Conservation (phyloP, 2,113 vertebrate species). For the Chitala chitala region DNA sequence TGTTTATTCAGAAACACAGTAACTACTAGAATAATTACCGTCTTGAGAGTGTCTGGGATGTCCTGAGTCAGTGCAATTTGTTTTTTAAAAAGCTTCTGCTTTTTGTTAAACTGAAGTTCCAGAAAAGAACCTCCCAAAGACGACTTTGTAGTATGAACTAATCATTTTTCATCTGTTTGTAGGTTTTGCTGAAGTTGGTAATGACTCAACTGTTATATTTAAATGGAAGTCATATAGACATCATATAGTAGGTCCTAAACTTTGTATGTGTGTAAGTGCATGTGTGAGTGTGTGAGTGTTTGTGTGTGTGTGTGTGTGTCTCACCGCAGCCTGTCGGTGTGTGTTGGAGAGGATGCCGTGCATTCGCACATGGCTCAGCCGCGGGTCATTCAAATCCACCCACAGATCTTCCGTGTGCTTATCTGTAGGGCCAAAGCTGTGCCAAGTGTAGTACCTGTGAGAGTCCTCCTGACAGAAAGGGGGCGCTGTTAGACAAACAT, state of each 20-base stretch:
- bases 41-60: no score
- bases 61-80: neutral
- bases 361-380: conserved; percentile 68
- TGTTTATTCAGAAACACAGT: no score
- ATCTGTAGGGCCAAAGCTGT: conserved; percentile 63
- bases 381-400: conserved; percentile 69
- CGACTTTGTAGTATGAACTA: neutral
- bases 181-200: neutral
- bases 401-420: conserved; percentile 62
- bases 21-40: no score
- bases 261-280: neutral
- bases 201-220: neutral
- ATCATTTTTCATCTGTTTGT: conserved; percentile 5
- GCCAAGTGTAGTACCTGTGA: conserved; percentile 78
- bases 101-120: conserved; percentile 1
- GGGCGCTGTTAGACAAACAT: neutral
- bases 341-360: conserved; percentile 82
- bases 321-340: conserved; percentile 85
- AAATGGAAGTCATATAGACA: neutral
- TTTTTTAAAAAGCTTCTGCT: neutral
- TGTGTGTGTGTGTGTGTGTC: conserved; percentile 29
- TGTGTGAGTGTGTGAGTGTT: neutral
- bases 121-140: neutral
- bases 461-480: conserved; percentile 66
- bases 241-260: neutral